Base-by-base conservation (phyloP, 2,113 vertebrate genomes). In the Lamprotornis superbus region DNA sequence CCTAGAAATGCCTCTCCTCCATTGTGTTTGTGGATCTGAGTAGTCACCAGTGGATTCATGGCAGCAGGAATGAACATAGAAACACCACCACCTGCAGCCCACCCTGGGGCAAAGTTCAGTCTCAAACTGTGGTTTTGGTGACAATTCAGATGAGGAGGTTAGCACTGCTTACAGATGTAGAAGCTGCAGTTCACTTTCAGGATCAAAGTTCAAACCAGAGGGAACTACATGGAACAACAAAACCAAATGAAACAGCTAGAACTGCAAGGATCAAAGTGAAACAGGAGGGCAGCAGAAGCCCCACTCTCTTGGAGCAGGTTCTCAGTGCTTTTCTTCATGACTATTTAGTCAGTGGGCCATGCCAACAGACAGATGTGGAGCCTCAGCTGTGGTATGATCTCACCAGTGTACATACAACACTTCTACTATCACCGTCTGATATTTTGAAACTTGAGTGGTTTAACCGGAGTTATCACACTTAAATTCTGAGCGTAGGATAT, bases 61-160 rank as follows among this genome's bases (percentile, higher is more conserved):
- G 25, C 31, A 86, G 18, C 11, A 46, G 76, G 37, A 42, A 55
- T 5, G 11, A 52, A 33, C 28, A 20, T 15, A 68, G 18, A 15
- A 46, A 55, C 0, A 0, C 9, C 35, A 59, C 6, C 49, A 57
- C 10, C 19, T 57, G 31, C 5, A 2, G 13, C 28, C 16, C 6
- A 40, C 9, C 4, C 8, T 67, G 10, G 9, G 24, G 3, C 16
- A 74, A 61, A 52, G 27, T 19, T 44, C 16, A 42, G 37, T 50
- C 4, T 6, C 40, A 74, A 65, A 52, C 31, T 59, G 22, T 47
- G 22, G 0, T 53, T 73, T 68, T 69, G 35, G 23, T 56, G 40
- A 24, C 53, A 64, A 24, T 73, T 80, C 44, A 77, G 35, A 56
- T 33, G 12, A 5, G 31, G 33, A 65, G 11, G 15, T 68, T 79